Conservation (phyloP, 2,113 vertebrate species). For the Ahaetulla prasina region DNA sequence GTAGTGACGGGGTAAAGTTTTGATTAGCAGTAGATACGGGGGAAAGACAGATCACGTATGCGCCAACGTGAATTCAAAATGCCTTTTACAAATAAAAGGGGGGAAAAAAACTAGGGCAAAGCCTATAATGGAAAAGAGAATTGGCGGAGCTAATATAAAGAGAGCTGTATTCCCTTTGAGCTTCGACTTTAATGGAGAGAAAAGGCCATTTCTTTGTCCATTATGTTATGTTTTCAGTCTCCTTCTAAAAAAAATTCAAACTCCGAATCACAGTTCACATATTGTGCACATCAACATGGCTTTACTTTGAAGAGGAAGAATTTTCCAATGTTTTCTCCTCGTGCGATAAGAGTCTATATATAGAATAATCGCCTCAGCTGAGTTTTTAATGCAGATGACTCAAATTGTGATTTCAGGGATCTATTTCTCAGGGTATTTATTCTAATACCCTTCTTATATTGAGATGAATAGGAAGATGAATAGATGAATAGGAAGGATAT, state of each 20-base stretch:
- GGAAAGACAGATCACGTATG: conserved; percentile 41
- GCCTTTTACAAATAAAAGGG: conserved; percentile 16
- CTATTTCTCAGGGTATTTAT: neutral
- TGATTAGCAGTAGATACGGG: conserved; percentile 20
- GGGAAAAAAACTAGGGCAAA: conserved; percentile 31
- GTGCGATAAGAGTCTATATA: neutral
- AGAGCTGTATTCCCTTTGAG: conserved; percentile 37
- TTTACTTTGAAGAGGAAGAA: neutral
- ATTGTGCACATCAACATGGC: neutral
- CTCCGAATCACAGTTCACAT: conserved; percentile 5
- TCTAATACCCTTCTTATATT: neutral
- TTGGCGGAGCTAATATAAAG: conserved; percentile 42
- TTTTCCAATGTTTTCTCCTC: neutral
- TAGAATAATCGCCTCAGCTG: neutral
- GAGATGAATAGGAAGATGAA: neutral
- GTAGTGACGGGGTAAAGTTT: neutral
- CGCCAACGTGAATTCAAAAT: conserved; percentile 34
- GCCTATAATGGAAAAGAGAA: conserved; percentile 23
- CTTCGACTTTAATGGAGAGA: conserved; percentile 14
- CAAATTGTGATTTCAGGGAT: neutral
- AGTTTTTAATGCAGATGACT: neutral
- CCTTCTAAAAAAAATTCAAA: neutral
- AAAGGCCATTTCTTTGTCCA: neutral
- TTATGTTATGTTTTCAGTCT: neutral
- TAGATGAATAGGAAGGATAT: neutral